Conservation (phyloP, 2,797 vertebrate species). For the Crenuchus spilurus region DNA sequence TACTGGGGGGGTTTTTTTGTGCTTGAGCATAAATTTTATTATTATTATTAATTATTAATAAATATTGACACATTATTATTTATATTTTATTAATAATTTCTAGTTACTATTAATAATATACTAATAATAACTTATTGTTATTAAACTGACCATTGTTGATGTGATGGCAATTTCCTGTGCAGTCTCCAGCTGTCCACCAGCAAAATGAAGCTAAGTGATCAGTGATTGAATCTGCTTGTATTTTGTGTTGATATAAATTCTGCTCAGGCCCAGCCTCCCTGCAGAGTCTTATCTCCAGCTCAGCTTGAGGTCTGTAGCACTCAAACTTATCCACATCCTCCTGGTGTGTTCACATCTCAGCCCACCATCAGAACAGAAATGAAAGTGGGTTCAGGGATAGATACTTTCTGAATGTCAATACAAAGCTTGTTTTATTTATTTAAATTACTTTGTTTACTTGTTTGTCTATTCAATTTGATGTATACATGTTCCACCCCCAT, state of each 20-base stretch:
- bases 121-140: too few species aligned
- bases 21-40: too few species aligned
- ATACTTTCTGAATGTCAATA: background rate
- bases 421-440: background rate
- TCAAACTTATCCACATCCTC: background rate
- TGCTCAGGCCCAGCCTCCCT: background rate
- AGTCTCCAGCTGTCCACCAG: background rate
- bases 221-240: background rate
- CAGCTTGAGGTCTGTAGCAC: background rate
- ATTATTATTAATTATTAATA: too few species aligned
- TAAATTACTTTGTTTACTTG: background rate
- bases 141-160: too few species aligned
- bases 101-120: too few species aligned
- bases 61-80: too few species aligned
- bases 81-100: too few species aligned
- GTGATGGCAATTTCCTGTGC: too few species aligned
- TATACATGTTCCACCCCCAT: too few species aligned
- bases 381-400: background rate
- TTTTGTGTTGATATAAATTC: constrained; percentile 1
- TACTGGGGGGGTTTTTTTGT: too few species aligned
- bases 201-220: background rate
- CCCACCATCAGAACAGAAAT: background rate
- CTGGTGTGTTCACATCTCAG: background rate
- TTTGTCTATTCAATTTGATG: background rate
- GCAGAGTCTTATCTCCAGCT: background rate